A percentile compares a stretch with the other conserved stretches of the same genome.
These are phyloP conservation scores for Ophioninae sp. DNA, from an alignment of 2,888 invertebrate genomes.

Conservation along the genomic window DNA sequence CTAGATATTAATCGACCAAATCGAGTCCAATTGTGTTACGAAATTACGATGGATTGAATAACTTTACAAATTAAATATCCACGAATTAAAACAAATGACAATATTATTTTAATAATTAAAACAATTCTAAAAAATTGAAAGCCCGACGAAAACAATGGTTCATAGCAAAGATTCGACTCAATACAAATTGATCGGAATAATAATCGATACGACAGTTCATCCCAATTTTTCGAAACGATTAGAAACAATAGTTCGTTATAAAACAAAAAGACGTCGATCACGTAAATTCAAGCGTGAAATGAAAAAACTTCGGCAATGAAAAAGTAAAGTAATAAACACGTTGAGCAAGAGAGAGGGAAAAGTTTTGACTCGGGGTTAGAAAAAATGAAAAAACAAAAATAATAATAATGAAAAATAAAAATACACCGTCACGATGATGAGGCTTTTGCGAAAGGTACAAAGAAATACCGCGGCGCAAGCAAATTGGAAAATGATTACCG, in stretches of 20 bases:
- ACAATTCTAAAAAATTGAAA: neutral
- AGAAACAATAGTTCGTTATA: neutral
- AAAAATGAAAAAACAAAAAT: neutral
- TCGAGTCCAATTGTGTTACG: no score
- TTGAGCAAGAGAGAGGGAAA: neutral
- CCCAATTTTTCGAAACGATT: neutral
- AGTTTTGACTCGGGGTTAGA: neutral
- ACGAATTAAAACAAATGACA: no score
- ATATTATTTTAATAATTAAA: neutral
- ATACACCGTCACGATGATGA: neutral
- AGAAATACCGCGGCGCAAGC: neutral
- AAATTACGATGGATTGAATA: no score
- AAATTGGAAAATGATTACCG: conserved; percentile 12
- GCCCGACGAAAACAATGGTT: no score
- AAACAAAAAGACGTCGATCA: neutral
- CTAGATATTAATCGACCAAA: no score
- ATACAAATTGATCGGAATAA: neutral
- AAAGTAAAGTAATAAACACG: neutral
- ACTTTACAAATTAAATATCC: no score
- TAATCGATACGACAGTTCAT: neutral
- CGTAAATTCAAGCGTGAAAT: neutral
- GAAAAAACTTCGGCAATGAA: neutral
- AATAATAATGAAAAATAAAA: neutral
- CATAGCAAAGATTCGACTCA: no score
- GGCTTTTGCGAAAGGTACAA: conserved; percentile 7